Evolutionary conservation across 2,113 vertebrate genomes (phyloP).

Genomic region (Microtus pennsylvanicus): DNA sequence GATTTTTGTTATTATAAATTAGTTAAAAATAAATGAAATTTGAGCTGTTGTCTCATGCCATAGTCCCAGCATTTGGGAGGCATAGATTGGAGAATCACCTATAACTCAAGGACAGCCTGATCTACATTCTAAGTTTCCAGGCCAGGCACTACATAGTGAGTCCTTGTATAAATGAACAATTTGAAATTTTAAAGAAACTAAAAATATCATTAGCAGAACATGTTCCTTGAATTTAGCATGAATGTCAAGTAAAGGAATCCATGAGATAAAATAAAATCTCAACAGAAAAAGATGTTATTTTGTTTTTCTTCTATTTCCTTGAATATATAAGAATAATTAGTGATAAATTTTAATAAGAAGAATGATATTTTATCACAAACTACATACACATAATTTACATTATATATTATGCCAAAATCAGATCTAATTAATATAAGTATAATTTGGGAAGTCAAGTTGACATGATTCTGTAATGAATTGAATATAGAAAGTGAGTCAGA

Average conservation of each 20-base stretch:
- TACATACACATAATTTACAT: not conserved
- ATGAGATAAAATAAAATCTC: not conserved
- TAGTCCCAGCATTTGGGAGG: not conserved
- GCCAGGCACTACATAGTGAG: not conserved
- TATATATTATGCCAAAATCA: not conserved
- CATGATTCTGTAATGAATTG: constrained; percentile 35
- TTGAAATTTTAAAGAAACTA: not conserved
- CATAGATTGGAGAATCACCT: not conserved
- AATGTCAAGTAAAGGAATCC: not conserved
- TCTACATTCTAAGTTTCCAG: not conserved
- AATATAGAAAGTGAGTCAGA: not conserved
- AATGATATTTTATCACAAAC: not conserved
- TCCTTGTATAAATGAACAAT: not conserved
- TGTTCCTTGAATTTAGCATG: constrained; percentile 1
- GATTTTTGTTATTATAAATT: not conserved
- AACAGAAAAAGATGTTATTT: not conserved
- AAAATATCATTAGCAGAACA: not conserved
- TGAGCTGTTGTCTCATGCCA: not conserved
- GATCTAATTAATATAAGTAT: constrained; percentile 25
- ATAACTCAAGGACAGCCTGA: not conserved
- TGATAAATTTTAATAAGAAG: not conserved
- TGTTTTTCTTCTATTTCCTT: not conserved
- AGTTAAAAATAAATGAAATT: not conserved
- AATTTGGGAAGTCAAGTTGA: constrained; percentile 24
- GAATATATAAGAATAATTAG: not conserved